Conservation (phyloP, 2,888 invertebrate genomes). For the Noctua janthe region DNA sequence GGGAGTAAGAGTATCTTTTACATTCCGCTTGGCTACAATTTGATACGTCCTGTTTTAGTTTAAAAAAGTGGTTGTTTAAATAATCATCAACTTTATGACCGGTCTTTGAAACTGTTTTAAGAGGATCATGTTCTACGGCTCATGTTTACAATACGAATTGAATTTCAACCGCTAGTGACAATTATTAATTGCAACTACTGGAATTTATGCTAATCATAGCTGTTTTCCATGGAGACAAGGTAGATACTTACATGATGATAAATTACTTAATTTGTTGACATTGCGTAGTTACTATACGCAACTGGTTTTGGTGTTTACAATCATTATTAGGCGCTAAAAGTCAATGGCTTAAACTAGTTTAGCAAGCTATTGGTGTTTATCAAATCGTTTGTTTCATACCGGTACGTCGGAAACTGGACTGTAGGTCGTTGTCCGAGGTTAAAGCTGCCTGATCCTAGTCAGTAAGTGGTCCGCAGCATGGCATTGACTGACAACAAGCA, state of each 20-base stretch:
- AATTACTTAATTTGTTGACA: constrained; percentile 33
- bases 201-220: constrained; percentile 44
- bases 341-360: constrained; percentile 37
- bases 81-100: constrained; percentile 2
- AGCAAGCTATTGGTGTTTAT: constrained; percentile 25
- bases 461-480: constrained; percentile 63
- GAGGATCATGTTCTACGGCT: constrained; percentile 4
- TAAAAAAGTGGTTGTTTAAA: constrained; percentile 27
- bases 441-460: constrained; percentile 62
- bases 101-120: background rate
- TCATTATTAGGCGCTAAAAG: constrained; percentile 5
- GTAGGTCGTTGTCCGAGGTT: constrained; percentile 70
- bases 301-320: constrained; percentile 41
- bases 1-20: background rate
- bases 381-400: constrained; percentile 45
- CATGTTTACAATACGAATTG: constrained; percentile 9
- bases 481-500: constrained; percentile 71
- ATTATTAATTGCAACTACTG: background rate
- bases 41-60: constrained; percentile 33
- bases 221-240: constrained; percentile 35
- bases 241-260: constrained; percentile 5
- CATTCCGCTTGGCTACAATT: constrained; percentile 30
- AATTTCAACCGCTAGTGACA: constrained; percentile 18
- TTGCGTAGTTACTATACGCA: constrained; percentile 27
- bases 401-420: constrained; percentile 43